Evolutionary conservation across 2,797 vertebrate species (phyloP).

Genomic region (Coregonus suidteri): DNA sequence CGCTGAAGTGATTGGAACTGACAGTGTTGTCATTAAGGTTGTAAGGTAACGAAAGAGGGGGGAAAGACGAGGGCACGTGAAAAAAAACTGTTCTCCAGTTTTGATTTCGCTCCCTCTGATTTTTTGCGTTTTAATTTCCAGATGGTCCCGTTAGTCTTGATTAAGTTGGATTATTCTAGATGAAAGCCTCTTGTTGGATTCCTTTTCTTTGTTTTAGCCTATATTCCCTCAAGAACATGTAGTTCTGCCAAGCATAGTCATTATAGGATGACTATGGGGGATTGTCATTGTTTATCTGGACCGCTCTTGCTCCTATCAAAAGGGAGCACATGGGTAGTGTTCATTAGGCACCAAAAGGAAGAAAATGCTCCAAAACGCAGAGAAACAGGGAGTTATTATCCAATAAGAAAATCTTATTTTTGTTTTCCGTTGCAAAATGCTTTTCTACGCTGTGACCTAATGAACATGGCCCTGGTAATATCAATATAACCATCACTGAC

Average conservation of each 20-base stretch:
- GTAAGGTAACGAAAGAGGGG: constrained; percentile 67
- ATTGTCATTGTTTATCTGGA: neutral
- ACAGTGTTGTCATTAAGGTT: constrained; percentile 97
- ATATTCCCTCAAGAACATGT: constrained; percentile 11
- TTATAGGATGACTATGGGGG: neutral
- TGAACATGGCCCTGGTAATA: neutral
- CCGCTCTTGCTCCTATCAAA: neutral
- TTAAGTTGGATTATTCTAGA: constrained; percentile 73
- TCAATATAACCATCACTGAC: neutral
- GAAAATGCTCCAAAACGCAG: no score
- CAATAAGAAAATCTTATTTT: no score
- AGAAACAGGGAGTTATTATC: no score
- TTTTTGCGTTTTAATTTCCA: constrained; percentile 77
- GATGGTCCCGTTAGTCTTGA: constrained; percentile 79
- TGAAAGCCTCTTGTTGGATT: constrained; percentile 29
- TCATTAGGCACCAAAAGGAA: no score
- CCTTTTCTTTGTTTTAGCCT: constrained; percentile 37
- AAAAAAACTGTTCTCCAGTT: constrained; percentile 75
- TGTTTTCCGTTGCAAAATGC: no score
- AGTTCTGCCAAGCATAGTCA: neutral
- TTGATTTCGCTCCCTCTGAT: constrained; percentile 73
- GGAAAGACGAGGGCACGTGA: constrained; percentile 36
- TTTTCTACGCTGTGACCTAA: no score
- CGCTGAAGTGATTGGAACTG: constrained; percentile 91
- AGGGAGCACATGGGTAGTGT: neutral